Percentiles rank a stretch among this genome's conserved stretches.
These are phyloP conservation scores for Panthera leo DNA, from an alignment of 2,113 vertebrate genomes.

Conservation along the genomic window DNA sequence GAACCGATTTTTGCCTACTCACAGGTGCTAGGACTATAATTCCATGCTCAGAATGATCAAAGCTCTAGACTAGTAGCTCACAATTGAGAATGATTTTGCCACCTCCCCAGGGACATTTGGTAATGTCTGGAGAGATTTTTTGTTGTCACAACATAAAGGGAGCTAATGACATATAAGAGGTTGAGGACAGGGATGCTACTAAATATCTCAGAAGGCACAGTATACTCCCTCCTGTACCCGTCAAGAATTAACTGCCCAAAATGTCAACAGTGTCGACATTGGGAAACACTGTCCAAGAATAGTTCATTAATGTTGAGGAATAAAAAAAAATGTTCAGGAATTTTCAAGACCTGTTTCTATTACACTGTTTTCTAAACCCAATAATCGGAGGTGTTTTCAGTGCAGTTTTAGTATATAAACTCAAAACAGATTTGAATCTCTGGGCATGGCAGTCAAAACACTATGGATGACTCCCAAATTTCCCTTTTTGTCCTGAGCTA, in stretches of 20 bases:
- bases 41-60: neutral
- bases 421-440: slow-evolving; percentile 34
- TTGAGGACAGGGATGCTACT: neutral
- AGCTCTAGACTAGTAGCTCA: neutral
- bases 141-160: neutral
- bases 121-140: neutral
- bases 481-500: slow-evolving; percentile 2
- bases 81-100: neutral
- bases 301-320: neutral
- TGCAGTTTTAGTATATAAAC: neutral
- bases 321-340: neutral
- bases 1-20: neutral
- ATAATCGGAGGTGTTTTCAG: neutral
- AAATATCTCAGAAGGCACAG: neutral
- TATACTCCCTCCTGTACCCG: neutral
- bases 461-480: neutral
- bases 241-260: neutral
- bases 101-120: neutral
- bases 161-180: neutral
- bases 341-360: neutral
- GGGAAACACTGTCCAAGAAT: neutral
- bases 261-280: neutral
- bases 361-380: neutral
- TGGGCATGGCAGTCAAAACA: slow-evolving; percentile 5
- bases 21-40: neutral